Evolutionary conservation across 2,888 invertebrate species (phyloP), one percentile per base, ranked within the genome.

Genomic region (Morpho helenor): DNA sequence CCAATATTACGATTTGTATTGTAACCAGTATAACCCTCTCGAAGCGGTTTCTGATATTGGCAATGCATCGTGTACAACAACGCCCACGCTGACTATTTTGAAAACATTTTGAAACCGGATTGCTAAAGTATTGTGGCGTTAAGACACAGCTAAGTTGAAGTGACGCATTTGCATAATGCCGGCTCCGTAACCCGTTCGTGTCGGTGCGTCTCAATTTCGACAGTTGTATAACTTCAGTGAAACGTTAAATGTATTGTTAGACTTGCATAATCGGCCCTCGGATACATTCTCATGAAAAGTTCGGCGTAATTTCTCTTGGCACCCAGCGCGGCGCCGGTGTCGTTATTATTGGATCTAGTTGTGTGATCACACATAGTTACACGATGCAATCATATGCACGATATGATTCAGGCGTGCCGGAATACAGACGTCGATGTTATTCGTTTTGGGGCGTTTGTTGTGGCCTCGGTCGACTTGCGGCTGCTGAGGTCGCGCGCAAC

Each of bases 101-200:
- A 88, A 88, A 87, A 87, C 78, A 76, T 87, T 89, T 90, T 84
- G 86, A 85, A 89, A 89, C 80, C 71, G 66, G 75, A 77, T 87
- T 87, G 85, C 87, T 76, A 86, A 82, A 86, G 87, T 75, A 66
- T 74, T 81, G 80, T 88, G 87, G 87, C 86, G 87, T 83, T 31
- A 89, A 90, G 84, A 79, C 74, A 70, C 74, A 71, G 78, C 80
- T 76, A 81, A 77, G 81, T 86, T 84, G 82, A 86, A 81, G 74
- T 79, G 78, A 76, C 74, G 74, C 77, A 87, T 89, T 89, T 88
- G 85, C 89, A 88, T 88, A 88, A 89, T 80, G 79, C 81, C 72
- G 79, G 80, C 80, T 77, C 74, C 61, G 84, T 80, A 82, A 80
- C 79, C 50, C 57, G 76, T 68, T 74, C 74, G 75, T 77, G 70